Evolutionary conservation across 2,888 invertebrate genomes (phyloP).

Genomic region (Lymantria monacha): DNA sequence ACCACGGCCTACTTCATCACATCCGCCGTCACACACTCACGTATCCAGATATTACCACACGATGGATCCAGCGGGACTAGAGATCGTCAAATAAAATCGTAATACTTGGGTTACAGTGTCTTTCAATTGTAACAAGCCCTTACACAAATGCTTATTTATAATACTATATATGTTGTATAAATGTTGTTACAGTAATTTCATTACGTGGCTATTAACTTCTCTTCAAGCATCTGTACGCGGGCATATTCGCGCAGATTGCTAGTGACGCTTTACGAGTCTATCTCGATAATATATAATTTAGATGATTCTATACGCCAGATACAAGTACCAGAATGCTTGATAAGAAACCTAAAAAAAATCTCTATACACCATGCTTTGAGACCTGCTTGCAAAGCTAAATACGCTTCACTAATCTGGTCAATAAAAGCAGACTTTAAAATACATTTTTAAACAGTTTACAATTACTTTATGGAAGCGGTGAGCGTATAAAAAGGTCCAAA

Average conservation of each 20-base stretch:
- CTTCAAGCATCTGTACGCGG: constrained; percentile 69
- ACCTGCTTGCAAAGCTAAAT: constrained; percentile 72
- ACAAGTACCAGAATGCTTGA: constrained; percentile 70
- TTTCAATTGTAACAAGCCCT: constrained; percentile 83
- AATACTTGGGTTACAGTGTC: constrained; percentile 85
- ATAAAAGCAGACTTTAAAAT: constrained; percentile 72
- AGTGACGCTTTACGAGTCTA: constrained; percentile 25
- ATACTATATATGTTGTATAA: constrained; percentile 66
- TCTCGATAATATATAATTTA: constrained; percentile 27
- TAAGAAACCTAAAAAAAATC: constrained; percentile 76
- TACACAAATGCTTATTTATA: constrained; percentile 83
- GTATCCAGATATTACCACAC: constrained; percentile 66
- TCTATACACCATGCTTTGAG: constrained; percentile 79
- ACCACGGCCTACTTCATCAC: constrained; percentile 14
- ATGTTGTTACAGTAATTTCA: constrained; percentile 82
- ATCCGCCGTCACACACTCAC: constrained; percentile 46
- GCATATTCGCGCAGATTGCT: constrained; percentile 38
- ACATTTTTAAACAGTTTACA: constrained; percentile 71
- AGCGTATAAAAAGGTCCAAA: constrained; percentile 79
- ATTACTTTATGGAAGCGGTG: constrained; percentile 78
- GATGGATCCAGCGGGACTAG: constrained; percentile 86
- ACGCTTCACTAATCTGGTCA: constrained; percentile 67
- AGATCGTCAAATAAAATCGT: constrained; percentile 84
- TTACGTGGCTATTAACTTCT: constrained; percentile 79
- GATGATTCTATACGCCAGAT: constrained; percentile 40